Evolutionary conservation across 2,797 vertebrate genomes (phyloP), one percentile per base, ranked within the genome.

Genomic region (Spinus pinus): DNA sequence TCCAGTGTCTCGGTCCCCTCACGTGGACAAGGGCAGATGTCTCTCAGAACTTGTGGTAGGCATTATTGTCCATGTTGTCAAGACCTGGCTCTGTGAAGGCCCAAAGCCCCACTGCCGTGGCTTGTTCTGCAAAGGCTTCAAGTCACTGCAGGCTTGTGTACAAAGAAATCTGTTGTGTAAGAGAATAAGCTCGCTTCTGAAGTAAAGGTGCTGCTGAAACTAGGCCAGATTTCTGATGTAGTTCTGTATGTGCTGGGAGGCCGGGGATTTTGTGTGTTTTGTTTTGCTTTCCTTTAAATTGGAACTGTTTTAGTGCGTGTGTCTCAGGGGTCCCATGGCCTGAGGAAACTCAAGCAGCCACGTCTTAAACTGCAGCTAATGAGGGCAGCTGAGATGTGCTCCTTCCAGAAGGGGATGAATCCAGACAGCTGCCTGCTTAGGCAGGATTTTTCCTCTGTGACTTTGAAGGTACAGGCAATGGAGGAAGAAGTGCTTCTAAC

Each of bases 211-310:
- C 11, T 42, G 5, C 39, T 56, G 35, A 86, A 51, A 61, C 8
- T 50, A 39, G 17, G 41, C 18, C 23, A 37, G 0, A 49, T 56
- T 86, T 88, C 14, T 67, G 10, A 10, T 10, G 23, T 33, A 22
- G 23, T 31, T 70, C 21, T 72, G 0, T 67, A 37, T 50, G 12
- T 75, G 10, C 20, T 81, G 50, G 24, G 51, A 92, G 81, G 25
- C 5, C 0, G 1, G 5, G 11, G 3, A 0, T 15, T 70, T 78
- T 71, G 1, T n/a, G 33, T 60, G 24, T 39, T 62, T 67, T 46
- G 7, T 30, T 77, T 49, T 41, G 14, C 2, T 2, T 51, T 42
- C 19, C 33, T 88, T 71, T 70, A 20, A 14, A 1, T 16, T 69
- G 33, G 23, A 54, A 53, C 23, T 33, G 7, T 75, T 73, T 65